These are phyloP conservation scores for Archips xylosteana DNA, from an alignment of 2,888 invertebrate genomes.

Conservation along the genomic window DNA sequence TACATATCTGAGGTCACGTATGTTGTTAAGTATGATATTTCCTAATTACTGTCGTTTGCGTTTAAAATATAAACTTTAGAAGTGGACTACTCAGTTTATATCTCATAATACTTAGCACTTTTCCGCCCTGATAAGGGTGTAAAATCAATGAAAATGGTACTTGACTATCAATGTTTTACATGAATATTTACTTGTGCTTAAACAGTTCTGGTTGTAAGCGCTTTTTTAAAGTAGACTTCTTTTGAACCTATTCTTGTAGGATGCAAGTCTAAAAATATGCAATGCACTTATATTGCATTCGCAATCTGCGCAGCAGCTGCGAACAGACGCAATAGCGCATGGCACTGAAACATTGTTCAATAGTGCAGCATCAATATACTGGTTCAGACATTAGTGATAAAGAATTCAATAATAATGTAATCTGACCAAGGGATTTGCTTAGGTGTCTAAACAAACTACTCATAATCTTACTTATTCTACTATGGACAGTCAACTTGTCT, in stretches of 20 bases:
- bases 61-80: neutral
- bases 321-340: neutral
- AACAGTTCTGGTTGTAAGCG: neutral
- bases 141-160: constrained; percentile 5
- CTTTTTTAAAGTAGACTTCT: neutral
- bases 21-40: constrained; percentile 20
- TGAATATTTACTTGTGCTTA: neutral
- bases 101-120: neutral
- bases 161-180: neutral
- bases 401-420: no score
- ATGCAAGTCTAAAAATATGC: neutral
- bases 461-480: no score
- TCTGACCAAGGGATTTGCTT: no score
- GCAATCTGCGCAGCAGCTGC: neutral
- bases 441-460: no score
- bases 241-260: neutral
- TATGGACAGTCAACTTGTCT: no score
- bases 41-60: neutral
- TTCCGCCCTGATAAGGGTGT: constrained; percentile 3
- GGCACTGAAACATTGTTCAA: no score
- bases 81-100: neutral
- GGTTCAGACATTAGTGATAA: no score
- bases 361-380: no score
- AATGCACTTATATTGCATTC: neutral
- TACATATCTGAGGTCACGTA: constrained; percentile 31